Evolutionary conservation across 2,888 invertebrate genomes (phyloP).

Genomic region (Suillia variegata): DNA sequence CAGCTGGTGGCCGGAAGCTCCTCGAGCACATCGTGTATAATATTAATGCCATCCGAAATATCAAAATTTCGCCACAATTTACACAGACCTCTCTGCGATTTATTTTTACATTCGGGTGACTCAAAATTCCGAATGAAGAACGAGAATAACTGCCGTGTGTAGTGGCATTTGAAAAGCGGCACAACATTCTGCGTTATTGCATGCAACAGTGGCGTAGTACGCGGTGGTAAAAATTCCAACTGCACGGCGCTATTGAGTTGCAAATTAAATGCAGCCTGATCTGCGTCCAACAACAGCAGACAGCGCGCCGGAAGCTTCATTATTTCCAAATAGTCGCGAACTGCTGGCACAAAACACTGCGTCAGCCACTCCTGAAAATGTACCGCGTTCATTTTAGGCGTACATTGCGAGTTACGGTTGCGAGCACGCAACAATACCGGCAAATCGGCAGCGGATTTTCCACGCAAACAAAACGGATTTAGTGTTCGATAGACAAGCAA

Average conservation of each 20-base stretch:
- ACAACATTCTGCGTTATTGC: conserved; percentile 13
- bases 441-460: not conserved
- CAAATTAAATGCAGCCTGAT: not conserved
- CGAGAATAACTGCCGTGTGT: not conserved
- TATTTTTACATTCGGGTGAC: too few relatives aligned
- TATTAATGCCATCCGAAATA: conserved; percentile 13
- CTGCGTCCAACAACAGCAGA: conserved; percentile 10
- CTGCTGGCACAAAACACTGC: conserved; percentile 18
- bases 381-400: conserved; percentile 1
- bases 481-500: conserved; percentile 13
- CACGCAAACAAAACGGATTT: conserved; percentile 5
- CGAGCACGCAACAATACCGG: conserved; percentile 15
- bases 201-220: conserved; percentile 6
- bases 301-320: conserved; percentile 10
- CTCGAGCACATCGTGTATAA: conserved; percentile 13
- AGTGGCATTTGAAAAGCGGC: conserved; percentile 16
- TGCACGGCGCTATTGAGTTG: conserved; percentile 9
- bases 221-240: conserved; percentile 12
- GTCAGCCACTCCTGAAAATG: conserved; percentile 19
- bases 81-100: too few relatives aligned
- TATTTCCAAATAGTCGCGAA: conserved; percentile 9
- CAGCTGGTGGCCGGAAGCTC: conserved; percentile 6
- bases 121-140: too few relatives aligned
- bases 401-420: not conserved
- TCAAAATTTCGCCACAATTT: conserved; percentile 15